Conservation (phyloP, 2,797 vertebrate genomes). For the Diplodus puntazzo region DNA sequence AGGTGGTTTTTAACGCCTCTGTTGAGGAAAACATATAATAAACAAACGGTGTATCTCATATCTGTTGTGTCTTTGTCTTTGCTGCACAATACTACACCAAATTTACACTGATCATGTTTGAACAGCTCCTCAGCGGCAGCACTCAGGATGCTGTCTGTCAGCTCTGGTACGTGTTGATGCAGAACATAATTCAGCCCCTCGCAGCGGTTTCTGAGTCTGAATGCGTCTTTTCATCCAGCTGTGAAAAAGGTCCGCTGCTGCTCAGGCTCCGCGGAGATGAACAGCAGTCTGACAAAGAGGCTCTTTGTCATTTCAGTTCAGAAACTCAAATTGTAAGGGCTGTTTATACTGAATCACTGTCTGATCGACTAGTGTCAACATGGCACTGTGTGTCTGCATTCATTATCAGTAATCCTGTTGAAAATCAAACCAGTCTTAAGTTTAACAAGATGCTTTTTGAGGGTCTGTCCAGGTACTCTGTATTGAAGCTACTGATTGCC, state of each 20-base stretch:
- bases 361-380: not conserved
- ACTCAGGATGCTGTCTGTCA: not conserved
- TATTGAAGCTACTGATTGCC: not conserved
- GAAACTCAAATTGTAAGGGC: conserved; percentile 21
- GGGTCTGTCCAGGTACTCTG: not conserved
- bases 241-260: conserved; percentile 18
- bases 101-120: not conserved
- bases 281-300: conserved; percentile 47
- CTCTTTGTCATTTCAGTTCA: conserved; percentile 32
- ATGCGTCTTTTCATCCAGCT: conserved; percentile 47
- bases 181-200: not conserved
- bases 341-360: conserved; percentile 9
- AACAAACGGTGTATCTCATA: conserved; percentile 73
- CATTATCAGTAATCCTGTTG: not conserved
- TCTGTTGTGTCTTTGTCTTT: conserved; percentile 11
- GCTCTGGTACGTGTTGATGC: not conserved
- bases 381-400: not conserved
- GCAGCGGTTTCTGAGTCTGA: conserved; percentile 21
- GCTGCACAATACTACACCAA: not conserved
- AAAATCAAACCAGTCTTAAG: not conserved
- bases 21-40: conserved; percentile 70
- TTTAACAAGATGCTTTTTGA: not conserved
- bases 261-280: conserved; percentile 24
- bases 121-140: not conserved
- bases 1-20: conserved; percentile 71